phyloP scores from a whole-genome alignment of 2,113 vertebrate genomes.

The Synchiropus splendidus region DNA sequence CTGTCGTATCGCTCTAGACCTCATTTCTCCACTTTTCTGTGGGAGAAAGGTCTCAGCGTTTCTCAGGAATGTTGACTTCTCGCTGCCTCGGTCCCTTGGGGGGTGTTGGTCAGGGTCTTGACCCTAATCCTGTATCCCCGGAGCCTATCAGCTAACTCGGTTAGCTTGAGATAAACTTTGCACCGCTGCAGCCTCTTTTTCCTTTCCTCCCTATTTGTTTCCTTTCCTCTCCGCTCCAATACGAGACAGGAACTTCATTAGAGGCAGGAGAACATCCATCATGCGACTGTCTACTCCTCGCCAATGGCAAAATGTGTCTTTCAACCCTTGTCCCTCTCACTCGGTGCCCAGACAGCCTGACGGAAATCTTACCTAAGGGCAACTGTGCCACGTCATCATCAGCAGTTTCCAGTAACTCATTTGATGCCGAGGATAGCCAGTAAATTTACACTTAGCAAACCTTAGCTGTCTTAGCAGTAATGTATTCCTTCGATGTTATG shows the following conservation, averaged over 20 bases:
- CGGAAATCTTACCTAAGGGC: conserved; percentile 12
- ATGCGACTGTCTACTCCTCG: conserved; percentile 34
- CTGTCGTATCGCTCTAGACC: conserved; percentile 32
- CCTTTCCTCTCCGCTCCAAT: conserved; percentile 44
- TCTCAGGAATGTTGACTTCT: conserved; percentile 73
- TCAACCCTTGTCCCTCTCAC: conserved; percentile 25
- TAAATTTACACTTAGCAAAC: too few relatives aligned
- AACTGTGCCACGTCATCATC: conserved; percentile 1
- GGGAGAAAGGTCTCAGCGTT: conserved; percentile 61
- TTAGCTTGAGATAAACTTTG: conserved; percentile 80
- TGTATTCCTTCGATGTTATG: too few relatives aligned
- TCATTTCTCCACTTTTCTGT: conserved; percentile 44
- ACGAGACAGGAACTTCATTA: conserved; percentile 50
- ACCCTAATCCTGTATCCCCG: conserved; percentile 60
- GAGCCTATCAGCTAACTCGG: conserved; percentile 74
- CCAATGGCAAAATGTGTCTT: conserved; percentile 35
- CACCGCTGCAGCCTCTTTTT: conserved; percentile 30
- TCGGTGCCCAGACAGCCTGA: conserved; percentile 16
- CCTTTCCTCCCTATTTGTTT: conserved; percentile 38
- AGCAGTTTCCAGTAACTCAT: background rate
- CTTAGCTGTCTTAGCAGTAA: too few relatives aligned
- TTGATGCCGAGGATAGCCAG: too few relatives aligned
- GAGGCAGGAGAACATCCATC: conserved; percentile 38
- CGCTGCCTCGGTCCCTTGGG: conserved; percentile 57
- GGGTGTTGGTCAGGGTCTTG: conserved; percentile 63